Evolutionary conservation across 1,140 invertebrate genomes (phyloP), one percentile per base, ranked within the genome.

Genomic region (Amyelois transitella): DNA sequence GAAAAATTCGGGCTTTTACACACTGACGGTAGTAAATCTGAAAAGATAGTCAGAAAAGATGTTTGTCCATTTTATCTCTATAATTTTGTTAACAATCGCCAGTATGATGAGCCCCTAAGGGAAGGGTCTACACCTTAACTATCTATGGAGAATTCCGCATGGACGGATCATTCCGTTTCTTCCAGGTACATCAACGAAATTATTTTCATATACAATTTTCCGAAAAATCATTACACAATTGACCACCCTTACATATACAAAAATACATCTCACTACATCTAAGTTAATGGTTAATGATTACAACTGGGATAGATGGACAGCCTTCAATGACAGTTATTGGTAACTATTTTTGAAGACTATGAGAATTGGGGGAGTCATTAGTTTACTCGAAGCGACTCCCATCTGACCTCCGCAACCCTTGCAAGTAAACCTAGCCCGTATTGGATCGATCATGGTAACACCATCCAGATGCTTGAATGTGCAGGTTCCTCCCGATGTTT

Each of bases 211-310:
- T 59, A 69, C 53, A 56, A 54, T 64, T 63, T 62, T 64, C 51
- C 22, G 43, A 51, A 47, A 64, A 64, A 59, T 67, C 60, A 64
- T 65, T 53, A 53, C 38, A 24, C 65, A 82, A 81, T 86, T 79
- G 81, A 82, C 79, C 58, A 52, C 62, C 50, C 60, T 72, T 60
- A 58, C 65, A 66, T 62, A 77, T 86, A 86, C 73, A 86, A 86
- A 86, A 86, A 86, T 86, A 86, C 76, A 79, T 80, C 64, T 78
- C 62, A 60, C 78, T 84, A 84, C 69, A 72, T 65, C 75, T 80
- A 74, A 79, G 72, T 70, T 75, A 77, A 77, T 58, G 38, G 25
- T 69, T 64, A 54, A 56, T 55, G 64, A 52, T 69, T 58, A 56
- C 51, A 43, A 49, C n/a, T 38, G 12, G n/a, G 12, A 14, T 38